Conservation (phyloP, 2,888 invertebrate species). For the Apodemia hepburni region DNA sequence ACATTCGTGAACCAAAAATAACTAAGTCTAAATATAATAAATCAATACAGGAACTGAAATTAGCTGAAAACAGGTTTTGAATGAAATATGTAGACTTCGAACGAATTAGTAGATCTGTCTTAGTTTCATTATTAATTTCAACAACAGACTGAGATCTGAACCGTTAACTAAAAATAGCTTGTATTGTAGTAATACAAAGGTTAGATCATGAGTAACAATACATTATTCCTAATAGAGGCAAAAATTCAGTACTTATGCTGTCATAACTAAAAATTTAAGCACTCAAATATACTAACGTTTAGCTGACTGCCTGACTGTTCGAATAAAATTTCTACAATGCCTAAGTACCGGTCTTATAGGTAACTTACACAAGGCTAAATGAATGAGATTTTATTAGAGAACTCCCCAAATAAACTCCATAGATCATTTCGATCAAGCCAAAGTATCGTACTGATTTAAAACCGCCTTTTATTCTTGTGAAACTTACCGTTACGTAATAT, state of each 20-base stretch:
- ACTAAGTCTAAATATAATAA: constrained; percentile 38
- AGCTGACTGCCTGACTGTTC: constrained; percentile 51
- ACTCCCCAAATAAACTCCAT: constrained; percentile 57
- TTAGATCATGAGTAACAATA: constrained; percentile 17
- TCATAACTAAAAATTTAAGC: constrained; percentile 7
- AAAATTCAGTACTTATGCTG: constrained; percentile 16
- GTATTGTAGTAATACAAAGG: constrained; percentile 25
- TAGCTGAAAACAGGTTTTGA: constrained; percentile 74
- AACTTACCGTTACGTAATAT: constrained; percentile 60
- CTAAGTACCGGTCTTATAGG: constrained; percentile 15
- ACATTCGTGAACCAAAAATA: neutral
- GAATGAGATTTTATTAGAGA: constrained; percentile 16
- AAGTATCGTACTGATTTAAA: constrained; percentile 73
- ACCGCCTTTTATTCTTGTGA: constrained; percentile 73
- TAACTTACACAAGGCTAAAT: constrained; percentile 6
- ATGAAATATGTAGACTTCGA: constrained; percentile 70
- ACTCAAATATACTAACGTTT: constrained; percentile 29
- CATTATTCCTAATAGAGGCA: constrained; percentile 15
- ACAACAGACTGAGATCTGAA: constrained; percentile 44
- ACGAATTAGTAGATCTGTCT: constrained; percentile 40
- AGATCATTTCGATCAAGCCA: constrained; percentile 74
- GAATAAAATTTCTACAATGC: constrained; percentile 24
- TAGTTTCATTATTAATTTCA: constrained; percentile 41
- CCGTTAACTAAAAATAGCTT: constrained; percentile 26
- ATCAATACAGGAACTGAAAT: constrained; percentile 68